Evolutionary conservation across 1,140 invertebrate species (phyloP).

Genomic region (Drosophila seguyi): DNA sequence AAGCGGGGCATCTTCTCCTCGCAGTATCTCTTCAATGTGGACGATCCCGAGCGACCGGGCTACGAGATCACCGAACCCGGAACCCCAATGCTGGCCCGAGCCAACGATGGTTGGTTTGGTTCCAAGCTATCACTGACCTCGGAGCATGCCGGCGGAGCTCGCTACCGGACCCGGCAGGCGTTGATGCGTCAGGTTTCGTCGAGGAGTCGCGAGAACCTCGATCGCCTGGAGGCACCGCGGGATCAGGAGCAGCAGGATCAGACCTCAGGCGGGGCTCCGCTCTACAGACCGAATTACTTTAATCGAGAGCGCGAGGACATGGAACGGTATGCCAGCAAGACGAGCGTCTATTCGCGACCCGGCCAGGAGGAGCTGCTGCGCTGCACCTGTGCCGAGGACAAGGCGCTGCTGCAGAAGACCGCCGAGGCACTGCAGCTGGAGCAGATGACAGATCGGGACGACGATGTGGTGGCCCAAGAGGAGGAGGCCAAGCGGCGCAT

Average conservation of each 20-base stretch:
- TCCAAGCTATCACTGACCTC: constrained; percentile 85
- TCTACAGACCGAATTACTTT: constrained; percentile 84
- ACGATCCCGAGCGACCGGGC: constrained; percentile 87
- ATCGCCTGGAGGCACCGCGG: constrained; percentile 33
- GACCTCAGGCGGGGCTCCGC: not conserved
- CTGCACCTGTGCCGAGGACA: constrained; percentile 79
- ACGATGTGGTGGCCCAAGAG: constrained; percentile 39
- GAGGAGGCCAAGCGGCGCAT: constrained; percentile 74
- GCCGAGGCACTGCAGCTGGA: constrained; percentile 56
- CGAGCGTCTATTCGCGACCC: constrained; percentile 66
- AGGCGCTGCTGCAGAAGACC: constrained; percentile 59
- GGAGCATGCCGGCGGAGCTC: constrained; percentile 85
- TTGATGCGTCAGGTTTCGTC: constrained; percentile 84
- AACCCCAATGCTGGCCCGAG: constrained; percentile 88
- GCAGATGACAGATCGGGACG: constrained; percentile 3
- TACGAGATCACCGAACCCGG: constrained; percentile 89
- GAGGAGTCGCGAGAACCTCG: constrained; percentile 63
- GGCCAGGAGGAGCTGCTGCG: constrained; percentile 49
- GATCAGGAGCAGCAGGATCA: constrained; percentile 13
- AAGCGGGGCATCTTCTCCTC: constrained; percentile 87
- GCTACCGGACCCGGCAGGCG: constrained; percentile 85
- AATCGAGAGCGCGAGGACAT: constrained; percentile 84
- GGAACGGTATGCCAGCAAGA: constrained; percentile 68
- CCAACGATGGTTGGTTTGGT: constrained; percentile 89
- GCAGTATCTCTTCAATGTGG: constrained; percentile 89